Conservation (phyloP, 2,797 vertebrate genomes). For the Epinephelus malabaricus region DNA sequence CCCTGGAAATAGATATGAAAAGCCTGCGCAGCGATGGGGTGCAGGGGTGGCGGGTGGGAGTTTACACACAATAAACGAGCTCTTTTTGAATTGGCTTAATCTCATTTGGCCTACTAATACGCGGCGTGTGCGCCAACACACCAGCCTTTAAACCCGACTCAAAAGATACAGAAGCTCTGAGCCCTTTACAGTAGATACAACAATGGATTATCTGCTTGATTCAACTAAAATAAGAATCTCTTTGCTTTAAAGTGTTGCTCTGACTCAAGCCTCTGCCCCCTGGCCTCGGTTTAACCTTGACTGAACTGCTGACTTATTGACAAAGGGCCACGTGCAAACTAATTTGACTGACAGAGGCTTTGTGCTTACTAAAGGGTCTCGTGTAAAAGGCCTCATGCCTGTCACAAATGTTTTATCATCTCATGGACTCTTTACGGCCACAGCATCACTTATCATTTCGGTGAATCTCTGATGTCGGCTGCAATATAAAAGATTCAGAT, state of each 20-base stretch:
- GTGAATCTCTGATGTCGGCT: conserved; percentile 54
- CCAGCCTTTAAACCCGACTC: conserved; percentile 41
- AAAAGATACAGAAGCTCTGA: conserved; percentile 38
- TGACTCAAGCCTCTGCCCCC: conserved; percentile 27
- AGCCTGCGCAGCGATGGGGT: conserved; percentile 35
- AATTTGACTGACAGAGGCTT: conserved; percentile 35
- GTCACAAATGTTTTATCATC: conserved; percentile 61
- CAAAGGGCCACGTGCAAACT: conserved; percentile 20
- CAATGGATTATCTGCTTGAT: conserved; percentile 24
- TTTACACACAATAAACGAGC: conserved; percentile 65
- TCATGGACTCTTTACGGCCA: conserved; percentile 16
- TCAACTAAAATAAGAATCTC: conserved; percentile 38
- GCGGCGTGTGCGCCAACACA: conserved; percentile 40
- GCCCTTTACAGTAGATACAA: conserved; percentile 25
- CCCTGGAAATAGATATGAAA: conserved; percentile 51
- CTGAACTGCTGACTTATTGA: conserved; percentile 40
- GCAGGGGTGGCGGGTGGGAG: conserved; percentile 54
- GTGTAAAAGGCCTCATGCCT: conserved; percentile 32
- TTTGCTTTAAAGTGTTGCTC: conserved; percentile 1
- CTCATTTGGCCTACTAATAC: conserved; percentile 70
- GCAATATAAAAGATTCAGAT: conserved; percentile 60
- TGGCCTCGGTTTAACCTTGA: conserved; percentile 33
- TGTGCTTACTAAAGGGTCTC: conserved; percentile 22
- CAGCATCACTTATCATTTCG: conserved; percentile 49
- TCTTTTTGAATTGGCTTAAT: conserved; percentile 69